Evolutionary conservation across 37 sponge, comb jelly and placozoan genomes (phyloP).

Genomic region (Aphrocallistes beatrix): DNA sequence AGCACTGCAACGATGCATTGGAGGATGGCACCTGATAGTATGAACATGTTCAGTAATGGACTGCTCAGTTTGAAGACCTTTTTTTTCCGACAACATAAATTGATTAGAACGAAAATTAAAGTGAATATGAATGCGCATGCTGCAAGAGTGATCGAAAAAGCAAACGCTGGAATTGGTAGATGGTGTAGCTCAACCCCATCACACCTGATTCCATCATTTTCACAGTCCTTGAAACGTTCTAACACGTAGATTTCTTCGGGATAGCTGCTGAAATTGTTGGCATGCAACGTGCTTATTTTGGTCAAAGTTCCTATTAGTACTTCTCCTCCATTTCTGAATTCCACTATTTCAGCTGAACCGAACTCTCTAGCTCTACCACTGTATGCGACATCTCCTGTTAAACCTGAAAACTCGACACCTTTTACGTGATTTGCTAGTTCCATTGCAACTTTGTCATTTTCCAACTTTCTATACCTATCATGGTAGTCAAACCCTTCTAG

Average conservation of each 20-base stretch:
- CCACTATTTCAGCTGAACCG: background rate
- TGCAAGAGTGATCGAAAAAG: background rate
- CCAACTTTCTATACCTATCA: background rate
- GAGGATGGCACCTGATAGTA: background rate
- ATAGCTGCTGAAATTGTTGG: background rate
- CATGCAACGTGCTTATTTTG: background rate
- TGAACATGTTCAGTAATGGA: background rate
- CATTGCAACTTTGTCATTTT: background rate
- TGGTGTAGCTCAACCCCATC: slow-evolving; percentile 5
- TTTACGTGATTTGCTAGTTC: background rate
- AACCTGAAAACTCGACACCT: background rate
- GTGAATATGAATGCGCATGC: background rate
- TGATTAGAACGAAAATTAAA: background rate
- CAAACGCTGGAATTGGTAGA: background rate
- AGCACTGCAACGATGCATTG: background rate
- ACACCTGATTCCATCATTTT: background rate
- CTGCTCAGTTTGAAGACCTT: background rate
- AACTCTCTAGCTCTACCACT: background rate
- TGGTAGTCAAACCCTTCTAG: background rate
- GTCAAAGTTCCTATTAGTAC: too few species aligned
- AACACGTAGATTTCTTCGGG: background rate
- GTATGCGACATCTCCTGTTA: background rate
- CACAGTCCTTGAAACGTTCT: background rate
- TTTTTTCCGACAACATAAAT: background rate
- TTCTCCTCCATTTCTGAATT: background rate